These are phyloP conservation scores for Tolmerus cingulatus DNA, from an alignment of 2,888 invertebrate genomes.

Conservation along the genomic window DNA sequence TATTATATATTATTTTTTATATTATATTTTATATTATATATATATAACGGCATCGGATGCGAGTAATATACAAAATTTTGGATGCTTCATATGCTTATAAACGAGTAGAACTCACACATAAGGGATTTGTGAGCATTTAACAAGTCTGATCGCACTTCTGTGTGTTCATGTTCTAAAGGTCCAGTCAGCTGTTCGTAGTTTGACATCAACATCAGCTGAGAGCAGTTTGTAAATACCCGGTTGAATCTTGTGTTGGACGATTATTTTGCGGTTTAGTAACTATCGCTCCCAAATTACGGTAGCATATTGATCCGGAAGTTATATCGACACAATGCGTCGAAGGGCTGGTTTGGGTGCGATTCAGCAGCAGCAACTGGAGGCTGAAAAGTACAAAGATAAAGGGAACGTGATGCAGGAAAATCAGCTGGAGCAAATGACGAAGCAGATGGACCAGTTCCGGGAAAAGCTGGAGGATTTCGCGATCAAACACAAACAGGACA, in stretches of 20 bases:
- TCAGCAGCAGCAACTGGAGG: constrained; percentile 84
- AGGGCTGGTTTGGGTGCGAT: constrained; percentile 88
- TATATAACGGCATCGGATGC: too few relatives aligned
- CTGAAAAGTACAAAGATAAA: constrained; percentile 91
- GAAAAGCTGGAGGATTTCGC: constrained; percentile 95
- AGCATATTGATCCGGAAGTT: background rate
- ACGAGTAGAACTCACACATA: too few relatives aligned
- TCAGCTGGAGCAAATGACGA: constrained; percentile 91
- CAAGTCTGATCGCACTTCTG: too few relatives aligned
- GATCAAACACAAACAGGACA: constrained; percentile 91
- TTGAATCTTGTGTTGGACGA: background rate
- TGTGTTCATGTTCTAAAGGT: too few relatives aligned
- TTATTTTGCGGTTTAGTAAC: too few relatives aligned
- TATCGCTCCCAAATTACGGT: too few relatives aligned
- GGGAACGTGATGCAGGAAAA: constrained; percentile 91
- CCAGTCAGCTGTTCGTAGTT: background rate
- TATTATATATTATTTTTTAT: too few relatives aligned
- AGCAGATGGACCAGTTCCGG: constrained; percentile 92
- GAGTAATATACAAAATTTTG: too few relatives aligned
- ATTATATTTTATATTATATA: too few relatives aligned
- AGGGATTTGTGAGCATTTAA: too few relatives aligned
- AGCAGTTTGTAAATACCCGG: background rate
- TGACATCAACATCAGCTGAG: background rate
- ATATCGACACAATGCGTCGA: constrained; percentile 72
- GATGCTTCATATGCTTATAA: too few relatives aligned